Evolutionary conservation across 2,113 vertebrate species (phyloP).

Genomic region (Syrmaticus mikado): DNA sequence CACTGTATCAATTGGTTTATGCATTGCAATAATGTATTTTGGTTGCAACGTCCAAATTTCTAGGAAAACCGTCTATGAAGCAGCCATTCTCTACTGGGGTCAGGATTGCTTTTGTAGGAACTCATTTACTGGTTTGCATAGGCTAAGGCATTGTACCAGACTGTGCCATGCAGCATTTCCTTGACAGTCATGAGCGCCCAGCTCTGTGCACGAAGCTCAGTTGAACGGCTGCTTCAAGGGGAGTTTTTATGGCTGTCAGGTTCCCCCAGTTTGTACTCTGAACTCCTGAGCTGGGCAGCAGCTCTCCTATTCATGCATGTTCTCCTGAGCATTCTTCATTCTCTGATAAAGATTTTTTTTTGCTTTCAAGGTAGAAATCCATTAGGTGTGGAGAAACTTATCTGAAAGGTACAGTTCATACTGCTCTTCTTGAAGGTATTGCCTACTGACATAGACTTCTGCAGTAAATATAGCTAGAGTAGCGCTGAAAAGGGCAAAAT

Average conservation of each 20-base stretch:
- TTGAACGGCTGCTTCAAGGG: neutral
- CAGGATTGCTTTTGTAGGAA: neutral
- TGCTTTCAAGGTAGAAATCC: conserved; percentile 50
- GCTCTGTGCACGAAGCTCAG: neutral
- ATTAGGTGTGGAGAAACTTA: conserved; percentile 42
- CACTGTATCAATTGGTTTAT: neutral
- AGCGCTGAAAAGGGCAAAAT: conserved; percentile 15
- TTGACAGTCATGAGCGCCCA: neutral
- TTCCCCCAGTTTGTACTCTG: neutral
- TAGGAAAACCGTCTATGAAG: neutral
- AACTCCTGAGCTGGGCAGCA: neutral
- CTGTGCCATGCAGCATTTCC: neutral
- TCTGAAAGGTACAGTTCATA: conserved; percentile 70
- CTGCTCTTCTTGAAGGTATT: conserved; percentile 56
- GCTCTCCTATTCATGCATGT: neutral
- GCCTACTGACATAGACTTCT: conserved; percentile 55
- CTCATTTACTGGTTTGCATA: neutral
- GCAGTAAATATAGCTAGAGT: conserved; percentile 55
- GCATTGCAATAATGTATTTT: neutral
- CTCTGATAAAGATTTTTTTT: conserved; percentile 57
- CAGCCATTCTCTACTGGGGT: neutral
- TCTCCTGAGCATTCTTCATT: neutral
- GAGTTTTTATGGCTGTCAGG: neutral
- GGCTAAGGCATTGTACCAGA: neutral
- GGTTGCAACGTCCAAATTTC: neutral